A percentile compares a stretch with the other conserved stretches of the same genome.
Evolutionary conservation across 2,888 invertebrate species (phyloP).

Genomic region (Leptodirus hochenwartii): DNA sequence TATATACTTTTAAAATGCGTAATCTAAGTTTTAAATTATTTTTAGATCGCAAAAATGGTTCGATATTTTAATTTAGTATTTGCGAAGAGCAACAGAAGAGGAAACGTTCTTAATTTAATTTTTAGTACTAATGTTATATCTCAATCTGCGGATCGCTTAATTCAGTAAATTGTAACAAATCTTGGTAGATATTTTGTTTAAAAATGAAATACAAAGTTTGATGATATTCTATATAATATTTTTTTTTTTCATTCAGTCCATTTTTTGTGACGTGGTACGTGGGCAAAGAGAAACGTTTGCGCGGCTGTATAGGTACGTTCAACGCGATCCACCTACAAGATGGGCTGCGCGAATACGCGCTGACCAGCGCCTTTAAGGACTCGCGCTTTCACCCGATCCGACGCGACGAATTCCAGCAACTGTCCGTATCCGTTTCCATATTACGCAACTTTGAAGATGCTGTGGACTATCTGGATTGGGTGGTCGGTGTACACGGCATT

Average conservation of each 20-base stretch:
- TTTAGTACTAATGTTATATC: no score
- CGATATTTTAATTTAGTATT: no score
- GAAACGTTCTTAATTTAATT: no score
- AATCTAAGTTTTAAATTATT: no score
- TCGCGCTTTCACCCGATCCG: constrained; percentile 91
- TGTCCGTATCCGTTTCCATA: constrained; percentile 91
- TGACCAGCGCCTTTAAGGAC: constrained; percentile 96
- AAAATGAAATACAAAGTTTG: no score
- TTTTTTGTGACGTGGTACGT: constrained; percentile 99
- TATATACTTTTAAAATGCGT: no score
- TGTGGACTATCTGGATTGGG: constrained; percentile 91
- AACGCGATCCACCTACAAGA: constrained; percentile 90
- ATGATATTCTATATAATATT: no score
- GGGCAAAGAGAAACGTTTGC: constrained; percentile 82
- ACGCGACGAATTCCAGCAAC: constrained; percentile 71
- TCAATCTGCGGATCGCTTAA: no score
- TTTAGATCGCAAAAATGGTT: no score
- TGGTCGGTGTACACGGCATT: constrained; percentile 91
- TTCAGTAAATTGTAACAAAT: no score
- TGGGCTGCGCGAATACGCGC: constrained; percentile 89
- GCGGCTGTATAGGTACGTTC: constrained; percentile 99
- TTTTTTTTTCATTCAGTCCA: constrained; percentile 49
- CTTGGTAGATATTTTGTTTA: no score
- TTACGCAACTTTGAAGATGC: constrained; percentile 94
- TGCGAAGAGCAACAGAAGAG: no score